A percentile compares a stretch with the other conserved stretches of the same genome.
Conservation (phyloP, 2,113 vertebrate genomes). For the Butorides virescens region DNA sequence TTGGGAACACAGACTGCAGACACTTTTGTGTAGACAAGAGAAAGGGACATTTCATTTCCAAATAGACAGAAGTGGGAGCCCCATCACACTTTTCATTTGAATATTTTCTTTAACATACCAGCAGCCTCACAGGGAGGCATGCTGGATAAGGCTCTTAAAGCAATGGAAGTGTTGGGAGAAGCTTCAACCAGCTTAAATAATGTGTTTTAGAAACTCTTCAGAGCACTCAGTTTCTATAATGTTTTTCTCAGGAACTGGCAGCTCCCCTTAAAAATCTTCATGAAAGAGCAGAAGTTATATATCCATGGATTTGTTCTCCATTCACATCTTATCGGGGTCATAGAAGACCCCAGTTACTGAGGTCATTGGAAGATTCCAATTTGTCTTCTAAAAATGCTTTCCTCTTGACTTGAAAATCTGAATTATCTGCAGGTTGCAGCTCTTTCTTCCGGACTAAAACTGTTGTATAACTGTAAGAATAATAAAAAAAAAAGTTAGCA, state of each 20-base stretch:
- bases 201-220: neutral
- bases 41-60: neutral
- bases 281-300: neutral
- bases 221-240: neutral
- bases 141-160: neutral
- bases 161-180: neutral
- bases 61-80: neutral
- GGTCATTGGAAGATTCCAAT: neutral
- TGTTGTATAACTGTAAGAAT: neutral
- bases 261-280: neutral
- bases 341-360: neutral
- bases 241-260: neutral
- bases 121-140: neutral
- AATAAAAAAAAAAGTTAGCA: neutral
- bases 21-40: neutral
- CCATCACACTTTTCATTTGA: neutral
- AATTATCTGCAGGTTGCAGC: neutral
- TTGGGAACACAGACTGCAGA: neutral
- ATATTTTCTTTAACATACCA: neutral
- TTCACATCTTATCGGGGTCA: neutral
- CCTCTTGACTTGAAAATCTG: neutral
- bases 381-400: neutral
- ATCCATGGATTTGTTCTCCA: neutral
- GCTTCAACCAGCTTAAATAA: neutral
- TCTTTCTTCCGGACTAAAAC: neutral